These are phyloP conservation scores for Rugalucina vietnamica DNA, from an alignment of 2,888 invertebrate genomes.

Conservation along the genomic window DNA sequence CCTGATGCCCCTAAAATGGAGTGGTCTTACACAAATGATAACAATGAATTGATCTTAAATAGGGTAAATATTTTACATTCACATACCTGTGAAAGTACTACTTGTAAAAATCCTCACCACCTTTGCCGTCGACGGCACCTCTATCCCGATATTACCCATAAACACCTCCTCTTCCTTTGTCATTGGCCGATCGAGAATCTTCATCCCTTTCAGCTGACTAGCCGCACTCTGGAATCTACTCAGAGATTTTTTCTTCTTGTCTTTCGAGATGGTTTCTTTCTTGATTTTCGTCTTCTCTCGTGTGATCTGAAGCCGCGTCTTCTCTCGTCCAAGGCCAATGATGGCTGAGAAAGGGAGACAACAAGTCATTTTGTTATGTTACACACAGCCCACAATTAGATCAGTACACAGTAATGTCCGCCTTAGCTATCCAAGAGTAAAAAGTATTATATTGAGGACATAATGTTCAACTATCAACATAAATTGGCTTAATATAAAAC, in stretches of 20 bases:
- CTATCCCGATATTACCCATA: conserved; percentile 67
- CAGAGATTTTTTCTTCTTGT: not conserved
- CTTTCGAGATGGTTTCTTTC: not conserved
- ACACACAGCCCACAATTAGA: too few relatives aligned
- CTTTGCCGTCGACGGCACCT: conserved; percentile 70
- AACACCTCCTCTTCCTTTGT: conserved; percentile 44
- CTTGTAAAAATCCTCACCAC: conserved; percentile 79
- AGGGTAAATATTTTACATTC: too few relatives aligned
- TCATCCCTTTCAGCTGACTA: not conserved
- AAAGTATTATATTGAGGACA: too few relatives aligned
- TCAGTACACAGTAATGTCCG: too few relatives aligned
- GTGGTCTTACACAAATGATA: too few relatives aligned
- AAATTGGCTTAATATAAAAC: too few relatives aligned
- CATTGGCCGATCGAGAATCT: conserved; percentile 19
- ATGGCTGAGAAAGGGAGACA: conserved; percentile 50
- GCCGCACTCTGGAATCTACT: conserved; percentile 35
- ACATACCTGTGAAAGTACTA: conserved; percentile 79
- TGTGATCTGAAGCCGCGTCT: conserved; percentile 48
- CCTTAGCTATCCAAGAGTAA: too few relatives aligned
- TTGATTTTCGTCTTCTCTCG: conserved; percentile 44
- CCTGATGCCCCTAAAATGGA: too few relatives aligned
- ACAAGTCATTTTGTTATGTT: too few relatives aligned
- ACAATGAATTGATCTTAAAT: too few relatives aligned
- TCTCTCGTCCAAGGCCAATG: conserved; percentile 56
- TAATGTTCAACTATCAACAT: too few relatives aligned